These are phyloP conservation scores for Rotaria magnacalcarata DNA, from an alignment of 2,888 invertebrate genomes.

Conservation along the genomic window DNA sequence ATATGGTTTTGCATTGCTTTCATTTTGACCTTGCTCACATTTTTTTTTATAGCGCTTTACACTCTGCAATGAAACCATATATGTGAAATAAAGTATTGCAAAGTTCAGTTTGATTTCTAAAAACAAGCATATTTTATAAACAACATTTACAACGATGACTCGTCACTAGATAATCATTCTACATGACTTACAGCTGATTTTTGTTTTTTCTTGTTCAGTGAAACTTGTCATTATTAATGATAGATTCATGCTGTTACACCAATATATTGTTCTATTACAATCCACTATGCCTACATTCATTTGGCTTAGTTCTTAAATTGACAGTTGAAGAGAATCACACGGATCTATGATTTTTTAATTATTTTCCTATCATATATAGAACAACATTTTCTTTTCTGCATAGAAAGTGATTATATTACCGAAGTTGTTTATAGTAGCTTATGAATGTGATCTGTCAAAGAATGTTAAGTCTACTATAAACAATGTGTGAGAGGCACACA, in stretches of 20 bases:
- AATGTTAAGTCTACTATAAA: conserved; percentile 23
- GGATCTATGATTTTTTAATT: neutral
- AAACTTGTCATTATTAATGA: no score
- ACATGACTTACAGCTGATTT: neutral
- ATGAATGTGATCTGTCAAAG: conserved; percentile 12
- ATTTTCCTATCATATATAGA: neutral
- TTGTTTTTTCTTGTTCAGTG: neutral
- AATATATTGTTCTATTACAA: no score
- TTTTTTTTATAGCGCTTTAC: no score
- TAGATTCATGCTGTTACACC: no score
- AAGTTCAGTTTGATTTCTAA: no score
- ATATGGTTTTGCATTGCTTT: neutral
- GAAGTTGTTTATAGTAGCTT: neutral
- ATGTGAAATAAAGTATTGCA: no score
- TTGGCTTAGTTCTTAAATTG: no score
- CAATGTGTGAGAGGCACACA: neutral
- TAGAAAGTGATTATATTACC: neutral
- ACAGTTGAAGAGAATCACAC: no score
- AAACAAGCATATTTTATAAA: neutral
- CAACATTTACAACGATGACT: neutral
- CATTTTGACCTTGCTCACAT: neutral
- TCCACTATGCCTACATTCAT: no score
- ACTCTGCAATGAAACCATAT: no score
- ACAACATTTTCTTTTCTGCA: neutral
- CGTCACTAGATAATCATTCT: neutral